These are phyloP conservation scores for Arion vulgaris DNA, from an alignment of 1,140 invertebrate genomes.

Conservation along the genomic window DNA sequence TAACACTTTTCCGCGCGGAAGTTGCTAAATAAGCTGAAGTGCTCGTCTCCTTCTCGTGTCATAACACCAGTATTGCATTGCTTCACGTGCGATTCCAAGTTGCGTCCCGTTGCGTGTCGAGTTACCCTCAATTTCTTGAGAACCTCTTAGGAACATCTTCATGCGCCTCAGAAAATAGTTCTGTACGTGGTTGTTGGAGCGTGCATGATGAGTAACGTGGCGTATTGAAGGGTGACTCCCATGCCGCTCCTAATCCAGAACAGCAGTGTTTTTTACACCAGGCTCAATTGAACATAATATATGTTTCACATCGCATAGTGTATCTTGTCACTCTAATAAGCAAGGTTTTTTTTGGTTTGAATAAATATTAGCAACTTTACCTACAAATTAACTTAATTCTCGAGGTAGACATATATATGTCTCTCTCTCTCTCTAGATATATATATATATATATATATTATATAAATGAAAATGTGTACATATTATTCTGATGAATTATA, in stretches of 20 bases:
- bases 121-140: neutral
- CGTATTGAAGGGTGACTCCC: neutral
- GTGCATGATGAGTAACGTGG: neutral
- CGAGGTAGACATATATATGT: too few species aligned
- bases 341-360: too few species aligned
- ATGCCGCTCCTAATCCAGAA: neutral
- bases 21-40: constrained; percentile 3
- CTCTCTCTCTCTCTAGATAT: too few species aligned
- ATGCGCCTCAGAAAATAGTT: neutral
- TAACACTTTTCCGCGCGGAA: neutral
- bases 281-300: neutral
- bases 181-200: neutral
- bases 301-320: too few species aligned
- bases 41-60: constrained; percentile 11
- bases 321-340: too few species aligned
- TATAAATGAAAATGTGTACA: too few species aligned
- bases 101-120: constrained; percentile 15
- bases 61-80: neutral
- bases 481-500: too few species aligned
- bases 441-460: too few species aligned
- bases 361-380: too few species aligned
- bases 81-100: neutral
- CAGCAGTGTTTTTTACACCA: neutral
- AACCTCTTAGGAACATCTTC: neutral
- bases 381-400: too few species aligned